Conservation (phyloP, 2,797 vertebrate species). For the Heteromormyrus szaboi region DNA sequence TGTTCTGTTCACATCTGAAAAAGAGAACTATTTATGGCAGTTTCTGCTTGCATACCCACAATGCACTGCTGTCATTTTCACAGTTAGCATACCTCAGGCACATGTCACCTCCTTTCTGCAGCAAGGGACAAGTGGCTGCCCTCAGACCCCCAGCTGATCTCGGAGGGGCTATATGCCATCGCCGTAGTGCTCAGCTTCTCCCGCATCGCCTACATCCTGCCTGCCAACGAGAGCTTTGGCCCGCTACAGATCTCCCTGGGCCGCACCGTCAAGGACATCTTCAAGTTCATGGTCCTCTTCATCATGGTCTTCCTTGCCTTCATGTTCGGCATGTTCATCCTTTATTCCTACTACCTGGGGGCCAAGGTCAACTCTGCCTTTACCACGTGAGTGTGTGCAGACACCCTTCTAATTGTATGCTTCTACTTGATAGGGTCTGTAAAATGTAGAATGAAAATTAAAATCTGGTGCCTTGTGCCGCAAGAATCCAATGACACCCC, state of each 20-base stretch:
- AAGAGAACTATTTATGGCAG: neutral
- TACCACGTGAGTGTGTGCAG: constrained; percentile 73
- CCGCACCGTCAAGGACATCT: constrained; percentile 82
- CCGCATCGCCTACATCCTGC: constrained; percentile 78
- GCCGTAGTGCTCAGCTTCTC: constrained; percentile 83
- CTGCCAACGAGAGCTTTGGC: constrained; percentile 83
- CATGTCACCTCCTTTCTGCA: constrained; percentile 42
- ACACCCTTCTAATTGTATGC: neutral
- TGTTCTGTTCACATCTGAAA: neutral
- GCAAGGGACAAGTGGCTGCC: constrained; percentile 84
- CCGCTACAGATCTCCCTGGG: constrained; percentile 82
- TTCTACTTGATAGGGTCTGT: neutral
- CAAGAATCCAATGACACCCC: neutral
- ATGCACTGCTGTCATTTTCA: neutral
- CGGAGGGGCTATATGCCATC: constrained; percentile 79
- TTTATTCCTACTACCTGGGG: constrained; percentile 82
- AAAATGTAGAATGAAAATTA: neutral
- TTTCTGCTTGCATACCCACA: neutral
- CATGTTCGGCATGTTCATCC: constrained; percentile 88
- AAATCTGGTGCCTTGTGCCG: neutral
- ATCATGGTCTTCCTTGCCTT: constrained; percentile 87
- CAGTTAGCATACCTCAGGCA: neutral
- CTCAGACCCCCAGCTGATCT: constrained; percentile 84
- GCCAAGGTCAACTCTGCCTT: constrained; percentile 81
- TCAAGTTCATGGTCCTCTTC: constrained; percentile 87